Conservation (phyloP, 2,797 vertebrate genomes). For the Lutjanus argentimaculatus region DNA sequence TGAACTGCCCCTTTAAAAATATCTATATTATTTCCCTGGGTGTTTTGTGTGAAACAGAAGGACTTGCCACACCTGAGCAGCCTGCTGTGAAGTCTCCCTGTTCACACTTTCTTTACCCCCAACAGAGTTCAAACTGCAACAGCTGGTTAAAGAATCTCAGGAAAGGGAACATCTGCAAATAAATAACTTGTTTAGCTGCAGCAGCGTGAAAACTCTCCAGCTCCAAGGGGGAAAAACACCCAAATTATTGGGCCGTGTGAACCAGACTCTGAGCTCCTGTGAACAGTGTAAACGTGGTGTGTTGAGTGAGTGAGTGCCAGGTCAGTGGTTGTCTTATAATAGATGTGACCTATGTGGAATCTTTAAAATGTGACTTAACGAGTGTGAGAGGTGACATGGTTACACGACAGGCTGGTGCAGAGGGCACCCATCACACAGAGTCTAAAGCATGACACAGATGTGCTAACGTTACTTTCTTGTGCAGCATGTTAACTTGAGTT, state of each 20-base stretch:
- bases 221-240: not conserved
- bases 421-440: not conserved
- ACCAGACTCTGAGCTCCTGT: slow-evolving; percentile 20
- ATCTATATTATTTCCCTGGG: not conserved
- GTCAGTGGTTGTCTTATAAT: slow-evolving; percentile 51
- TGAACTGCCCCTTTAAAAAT: not conserved
- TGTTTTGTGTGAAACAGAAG: slow-evolving; percentile 42
- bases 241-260: not conserved
- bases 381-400: slow-evolving; percentile 53
- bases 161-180: slow-evolving; percentile 5
- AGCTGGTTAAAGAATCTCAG: slow-evolving; percentile 43
- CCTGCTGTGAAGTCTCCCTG: slow-evolving; percentile 22
- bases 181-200: slow-evolving; percentile 52
- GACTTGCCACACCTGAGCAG: slow-evolving; percentile 21
- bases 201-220: slow-evolving; percentile 42
- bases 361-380: slow-evolving; percentile 36
- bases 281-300: not conserved
- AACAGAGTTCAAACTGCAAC: slow-evolving; percentile 42
- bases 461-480: slow-evolving; percentile 6
- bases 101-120: slow-evolving; percentile 5
- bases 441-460: not conserved
- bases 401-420: slow-evolving; percentile 3
- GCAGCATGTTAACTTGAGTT: slow-evolving; percentile 8
- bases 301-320: slow-evolving; percentile 13
- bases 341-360: slow-evolving; percentile 63